phyloP scores from a whole-genome alignment of 2,797 vertebrate genomes.

The Craterocephalus amniculus region DNA sequence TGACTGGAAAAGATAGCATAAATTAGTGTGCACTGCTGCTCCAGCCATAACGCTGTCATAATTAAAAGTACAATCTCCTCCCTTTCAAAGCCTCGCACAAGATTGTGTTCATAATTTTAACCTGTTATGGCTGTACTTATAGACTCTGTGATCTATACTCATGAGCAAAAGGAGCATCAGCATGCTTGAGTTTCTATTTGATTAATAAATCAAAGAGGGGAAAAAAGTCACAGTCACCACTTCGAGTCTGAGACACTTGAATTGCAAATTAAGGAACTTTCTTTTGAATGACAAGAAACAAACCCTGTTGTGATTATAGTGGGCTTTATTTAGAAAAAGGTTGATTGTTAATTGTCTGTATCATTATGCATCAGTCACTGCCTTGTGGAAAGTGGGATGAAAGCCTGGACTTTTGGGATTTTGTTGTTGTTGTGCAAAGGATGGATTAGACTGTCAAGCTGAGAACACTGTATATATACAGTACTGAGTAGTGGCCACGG shows the following conservation, averaged over 20 bases:
- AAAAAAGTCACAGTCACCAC: too few relatives aligned
- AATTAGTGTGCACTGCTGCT: slow-evolving; percentile 41
- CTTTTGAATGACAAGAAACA: neutral
- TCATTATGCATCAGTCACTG: neutral
- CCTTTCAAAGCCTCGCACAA: slow-evolving; percentile 21
- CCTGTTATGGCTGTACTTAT: slow-evolving; percentile 37
- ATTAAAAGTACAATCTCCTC: slow-evolving; percentile 50
- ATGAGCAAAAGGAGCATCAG: slow-evolving; percentile 3
- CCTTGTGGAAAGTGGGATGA: neutral
- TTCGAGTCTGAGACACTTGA: slow-evolving; percentile 7
- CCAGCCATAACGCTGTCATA: slow-evolving; percentile 31
- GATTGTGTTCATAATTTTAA: slow-evolving; percentile 49
- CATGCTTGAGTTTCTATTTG: slow-evolving; percentile 16
- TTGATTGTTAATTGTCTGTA: neutral
- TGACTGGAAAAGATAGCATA: slow-evolving; percentile 47
- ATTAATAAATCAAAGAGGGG: slow-evolving; percentile 24
- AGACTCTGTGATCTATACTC: slow-evolving; percentile 11
- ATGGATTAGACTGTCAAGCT: neutral
- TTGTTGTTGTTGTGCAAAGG: too few relatives aligned
- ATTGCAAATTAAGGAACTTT: neutral
- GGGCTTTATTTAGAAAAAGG: neutral
- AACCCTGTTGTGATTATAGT: neutral
- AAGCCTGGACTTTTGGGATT: neutral
- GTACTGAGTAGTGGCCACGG: neutral
- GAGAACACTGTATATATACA: neutral